Evolutionary conservation across 1,140 invertebrate genomes (phyloP), one percentile per base, ranked within the genome.

Genomic region (Telenomus remus): DNA sequence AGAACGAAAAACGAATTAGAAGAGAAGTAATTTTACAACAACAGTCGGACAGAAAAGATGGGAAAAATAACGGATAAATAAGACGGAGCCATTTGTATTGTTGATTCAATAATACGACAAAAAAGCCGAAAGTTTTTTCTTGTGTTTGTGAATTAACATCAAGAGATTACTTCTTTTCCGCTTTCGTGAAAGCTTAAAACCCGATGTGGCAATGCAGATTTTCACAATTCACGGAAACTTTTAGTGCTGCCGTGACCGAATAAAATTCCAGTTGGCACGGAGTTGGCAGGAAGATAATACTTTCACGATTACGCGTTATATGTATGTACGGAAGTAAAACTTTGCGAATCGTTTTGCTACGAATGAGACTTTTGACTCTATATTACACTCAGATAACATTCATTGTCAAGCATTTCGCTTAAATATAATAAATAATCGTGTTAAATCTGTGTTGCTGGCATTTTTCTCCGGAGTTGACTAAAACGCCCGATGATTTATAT

Each of bases 271-370:
- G 68, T 72, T 77, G 75, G 75, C 75, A 77, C 68, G 54, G 46
- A 76, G 61, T 76, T 71, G 74, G 74, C 74, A 76, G 74, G 55
- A 64, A 77, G 75, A 72, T 77, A 77, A 77, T 76, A 71, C 74
- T 72, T 77, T 63, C 64, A 60, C 68, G 68, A 77, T 77, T 72
- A 68, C 76, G 65, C 54, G 55, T 78, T 73, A 70, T 74, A 74
- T 70, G 60, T 66, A 70, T 70, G 70, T 74, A 66, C 60, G 76
- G 60, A 60, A 73, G 60, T 55, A 63, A 73, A 78, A 78, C 76
- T 78, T 78, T 66, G 60, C 16, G 70, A 70, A 60, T 61, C 69
- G 64, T 73, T 78, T 78, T 74, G 68, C 70, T 73, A 55, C 56
- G 60, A 63, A 72, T 46, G 56, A 66, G 55, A 70, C 59, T 63